These are phyloP conservation scores for Sebastes steindachneri DNA, from an alignment of 2,797 vertebrate genomes.

Conservation along the genomic window DNA sequence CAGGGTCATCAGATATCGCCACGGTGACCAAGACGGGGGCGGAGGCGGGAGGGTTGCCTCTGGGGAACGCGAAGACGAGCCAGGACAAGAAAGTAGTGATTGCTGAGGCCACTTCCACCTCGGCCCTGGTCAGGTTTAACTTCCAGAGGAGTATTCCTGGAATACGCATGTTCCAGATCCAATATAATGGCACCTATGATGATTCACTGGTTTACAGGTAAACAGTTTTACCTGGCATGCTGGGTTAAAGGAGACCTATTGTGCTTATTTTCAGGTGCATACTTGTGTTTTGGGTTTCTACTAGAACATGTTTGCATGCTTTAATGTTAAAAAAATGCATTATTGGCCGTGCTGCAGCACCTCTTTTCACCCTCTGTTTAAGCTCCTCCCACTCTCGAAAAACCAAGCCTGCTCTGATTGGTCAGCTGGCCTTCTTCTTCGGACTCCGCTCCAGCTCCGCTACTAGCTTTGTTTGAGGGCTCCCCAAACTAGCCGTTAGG, in stretches of 20 bases:
- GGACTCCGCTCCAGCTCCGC: too few relatives aligned
- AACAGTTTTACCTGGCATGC: conserved; percentile 31
- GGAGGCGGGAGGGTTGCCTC: conserved; percentile 80
- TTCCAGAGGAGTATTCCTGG: conserved; percentile 98
- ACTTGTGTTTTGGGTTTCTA: too few relatives aligned
- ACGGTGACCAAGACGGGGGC: conserved; percentile 94
- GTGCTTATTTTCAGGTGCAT: too few relatives aligned
- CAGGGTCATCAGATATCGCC: conserved; percentile 96
- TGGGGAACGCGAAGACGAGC: conserved; percentile 90
- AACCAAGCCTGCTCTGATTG: too few relatives aligned
- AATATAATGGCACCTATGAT: conserved; percentile 98
- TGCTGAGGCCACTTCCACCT: conserved; percentile 93
- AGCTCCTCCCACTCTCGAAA: too few relatives aligned
- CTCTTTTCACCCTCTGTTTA: too few relatives aligned
- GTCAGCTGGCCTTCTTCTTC: too few relatives aligned
- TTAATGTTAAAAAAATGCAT: too few relatives aligned
- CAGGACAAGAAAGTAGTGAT: conserved; percentile 95
- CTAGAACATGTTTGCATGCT: too few relatives aligned
- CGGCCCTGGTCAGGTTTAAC: conserved; percentile 94
- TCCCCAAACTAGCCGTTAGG: too few relatives aligned
- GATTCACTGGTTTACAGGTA: conserved; percentile 99
- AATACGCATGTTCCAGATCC: conserved; percentile 99
- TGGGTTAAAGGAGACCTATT: neutral
- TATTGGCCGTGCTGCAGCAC: too few relatives aligned
- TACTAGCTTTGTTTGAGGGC: too few relatives aligned